Base-by-base conservation (phyloP, 2,113 vertebrate genomes). In the Nibea albiflora region DNA sequence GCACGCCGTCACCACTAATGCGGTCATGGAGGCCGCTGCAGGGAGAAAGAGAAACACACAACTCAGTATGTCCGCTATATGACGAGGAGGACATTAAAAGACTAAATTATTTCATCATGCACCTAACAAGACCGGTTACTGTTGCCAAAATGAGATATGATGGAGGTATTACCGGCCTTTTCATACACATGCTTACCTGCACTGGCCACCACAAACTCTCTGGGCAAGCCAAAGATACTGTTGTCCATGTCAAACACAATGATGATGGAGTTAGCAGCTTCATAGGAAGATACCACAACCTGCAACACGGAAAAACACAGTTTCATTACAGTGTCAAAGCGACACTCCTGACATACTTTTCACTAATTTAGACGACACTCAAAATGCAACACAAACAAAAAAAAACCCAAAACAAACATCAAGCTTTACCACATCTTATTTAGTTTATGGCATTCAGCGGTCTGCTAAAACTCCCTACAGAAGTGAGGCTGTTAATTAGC, bases 241-340 rank as follows among this genome's bases (percentile, higher is more conserved):
- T 98, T 98, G 88, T 99, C 98, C 78, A 95, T 95, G 88, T 98
- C 97, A 89, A 99, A 98, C 52, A 96, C 95, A 49, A 99, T 97
- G 58, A 95, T 58, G 73, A 99, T 94, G 11, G 85, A 94, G 71
- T 71, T 95, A 39, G 98, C 97, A 5, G 96, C 96, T 84, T 98
- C 96, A 1, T 95, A 85, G 5, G 95, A 89, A 16, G 96, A 87
- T 4, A 99, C 97, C 64, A 96, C 93, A 46, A 99, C 96, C 98
- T 99, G 83, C 17, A 91, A 86, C 44, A 81, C 35, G 70, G 8
- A 0, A 69, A 22, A 78, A 47, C 56, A 16, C 2, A n/a, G 11
- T 47, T 39, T 76, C 20, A 68, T 54, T n/a, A 69, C 35, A 12
- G 44, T 46, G 14, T 46, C 4, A 46, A 11, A 71, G 17, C 11